Conservation (phyloP, 2,113 vertebrate species). For the Plecotus auritus region DNA sequence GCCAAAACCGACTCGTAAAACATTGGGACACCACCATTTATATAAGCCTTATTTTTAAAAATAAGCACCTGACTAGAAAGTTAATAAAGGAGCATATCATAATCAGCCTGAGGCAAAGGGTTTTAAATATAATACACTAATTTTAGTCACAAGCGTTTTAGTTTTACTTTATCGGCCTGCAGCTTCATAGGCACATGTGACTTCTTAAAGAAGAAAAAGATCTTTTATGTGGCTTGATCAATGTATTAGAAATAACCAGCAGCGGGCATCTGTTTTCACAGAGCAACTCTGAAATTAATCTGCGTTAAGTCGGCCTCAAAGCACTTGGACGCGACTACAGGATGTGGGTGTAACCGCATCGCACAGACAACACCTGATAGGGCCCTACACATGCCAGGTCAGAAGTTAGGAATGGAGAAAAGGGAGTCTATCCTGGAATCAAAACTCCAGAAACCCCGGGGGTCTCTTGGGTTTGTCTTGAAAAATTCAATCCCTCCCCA, state of each 20-base stretch:
- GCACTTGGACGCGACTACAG: conserved; percentile 50
- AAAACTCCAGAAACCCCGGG: background rate
- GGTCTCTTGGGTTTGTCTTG: background rate
- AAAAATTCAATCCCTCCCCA: background rate
- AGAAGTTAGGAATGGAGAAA: background rate
- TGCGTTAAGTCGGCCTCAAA: conserved; percentile 59
- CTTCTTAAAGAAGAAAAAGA: background rate
- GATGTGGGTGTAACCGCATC: conserved; percentile 62
- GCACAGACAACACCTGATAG: background rate
- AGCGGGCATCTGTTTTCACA: conserved; percentile 44
- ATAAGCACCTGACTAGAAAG: conserved; percentile 16
- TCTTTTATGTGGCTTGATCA: background rate
- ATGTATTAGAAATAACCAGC: conserved; percentile 56
- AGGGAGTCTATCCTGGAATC: background rate
- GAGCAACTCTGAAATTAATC: conserved; percentile 63
- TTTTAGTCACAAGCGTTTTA: conserved; percentile 6
- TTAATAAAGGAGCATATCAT: background rate
- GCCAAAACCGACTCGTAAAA: background rate
- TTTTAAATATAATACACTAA: conserved; percentile 50
- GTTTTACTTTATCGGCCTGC: background rate
- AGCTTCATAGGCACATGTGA: background rate
- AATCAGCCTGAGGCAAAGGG: background rate
- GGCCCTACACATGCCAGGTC: background rate
- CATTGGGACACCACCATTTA: conserved; percentile 44
- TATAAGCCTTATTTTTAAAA: conserved; percentile 37